Conservation (phyloP, 2,113 vertebrate genomes). For the Nesoenas mayeri region DNA sequence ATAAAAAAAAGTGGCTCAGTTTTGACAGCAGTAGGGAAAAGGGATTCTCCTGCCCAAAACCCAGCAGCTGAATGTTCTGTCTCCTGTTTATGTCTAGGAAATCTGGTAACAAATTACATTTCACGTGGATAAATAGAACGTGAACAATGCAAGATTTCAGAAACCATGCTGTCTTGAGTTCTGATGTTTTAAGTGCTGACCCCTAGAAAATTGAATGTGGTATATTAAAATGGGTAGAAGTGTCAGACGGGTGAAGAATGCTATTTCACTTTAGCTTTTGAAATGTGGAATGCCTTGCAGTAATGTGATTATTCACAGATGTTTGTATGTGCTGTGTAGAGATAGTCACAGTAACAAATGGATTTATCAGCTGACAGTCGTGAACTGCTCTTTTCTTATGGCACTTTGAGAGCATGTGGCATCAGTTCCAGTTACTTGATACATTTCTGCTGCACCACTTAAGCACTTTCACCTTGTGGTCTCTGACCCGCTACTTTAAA, state of each 20-base stretch:
- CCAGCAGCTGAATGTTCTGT: background rate
- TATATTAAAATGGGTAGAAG: background rate
- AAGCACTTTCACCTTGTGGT: background rate
- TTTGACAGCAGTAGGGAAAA: background rate
- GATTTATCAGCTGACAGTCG: background rate
- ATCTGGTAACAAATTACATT: background rate
- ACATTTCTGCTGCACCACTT: background rate
- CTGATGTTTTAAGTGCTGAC: background rate
- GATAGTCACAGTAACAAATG: background rate
- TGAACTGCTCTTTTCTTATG: background rate
- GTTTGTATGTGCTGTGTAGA: background rate
- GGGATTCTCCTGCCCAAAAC: background rate
- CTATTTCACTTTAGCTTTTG: background rate
- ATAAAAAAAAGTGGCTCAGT: background rate
- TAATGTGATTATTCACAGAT: background rate
- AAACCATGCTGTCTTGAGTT: background rate
- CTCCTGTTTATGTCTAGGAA: background rate
- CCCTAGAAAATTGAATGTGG: background rate
- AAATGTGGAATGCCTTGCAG: background rate
- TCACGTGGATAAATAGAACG: background rate
- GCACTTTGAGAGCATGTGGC: background rate
- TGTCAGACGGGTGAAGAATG: background rate
- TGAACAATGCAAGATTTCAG: background rate
- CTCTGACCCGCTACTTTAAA: background rate
- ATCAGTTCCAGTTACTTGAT: background rate